Evolutionary conservation across 2,113 vertebrate species (phyloP), one percentile per base, ranked within the genome.

Genomic region (Melanerpes formicivorus): DNA sequence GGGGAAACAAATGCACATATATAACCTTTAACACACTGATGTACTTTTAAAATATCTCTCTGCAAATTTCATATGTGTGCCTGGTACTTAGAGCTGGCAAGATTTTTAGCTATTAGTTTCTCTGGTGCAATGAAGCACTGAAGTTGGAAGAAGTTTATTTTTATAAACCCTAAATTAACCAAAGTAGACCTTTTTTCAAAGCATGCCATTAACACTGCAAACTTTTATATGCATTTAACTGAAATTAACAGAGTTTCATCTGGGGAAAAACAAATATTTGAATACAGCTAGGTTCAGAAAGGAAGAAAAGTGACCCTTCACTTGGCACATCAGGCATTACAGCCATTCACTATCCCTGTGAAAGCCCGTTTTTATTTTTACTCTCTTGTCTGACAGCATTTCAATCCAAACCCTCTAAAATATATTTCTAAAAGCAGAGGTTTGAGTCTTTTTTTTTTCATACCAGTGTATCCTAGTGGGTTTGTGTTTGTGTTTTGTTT

Each of bases 151-250:
- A 80, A 71, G 16, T 13, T 19, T 64, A 10, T 67, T 26, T 48
- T 88, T 67, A 77, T 32, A 90, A 77, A 60, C 12, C 18, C 7
- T 17, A 62, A 40, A 81, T 75, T 67, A 88, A 46, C 7, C 15
- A 37, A 80, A 66, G 2, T 14, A 37, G 17, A 3, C 2, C 6
- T 73, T 77, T 83, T 56, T 60, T 11, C 30, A 93, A 88, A 87
- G 40, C 26, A n/a, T 72, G 30, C 4, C 14, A 58, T 42, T 18
- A 37, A 26, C 27, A 81, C 62, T 22, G 72, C 25, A 73, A 81
- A 87, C 50, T 5, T 0, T 0, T 50, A 2, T 26, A 56, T 11
- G 6, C 6, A 10, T 84, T 84, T 87, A 40, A 37, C 30, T 60
- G 62, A 80, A 90, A 80, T 75, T 14, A 74, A 37, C 2, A 63